phyloP scores from a whole-genome alignment of 2,888 invertebrate genomes.

The Cantharis flavilabris region DNA sequence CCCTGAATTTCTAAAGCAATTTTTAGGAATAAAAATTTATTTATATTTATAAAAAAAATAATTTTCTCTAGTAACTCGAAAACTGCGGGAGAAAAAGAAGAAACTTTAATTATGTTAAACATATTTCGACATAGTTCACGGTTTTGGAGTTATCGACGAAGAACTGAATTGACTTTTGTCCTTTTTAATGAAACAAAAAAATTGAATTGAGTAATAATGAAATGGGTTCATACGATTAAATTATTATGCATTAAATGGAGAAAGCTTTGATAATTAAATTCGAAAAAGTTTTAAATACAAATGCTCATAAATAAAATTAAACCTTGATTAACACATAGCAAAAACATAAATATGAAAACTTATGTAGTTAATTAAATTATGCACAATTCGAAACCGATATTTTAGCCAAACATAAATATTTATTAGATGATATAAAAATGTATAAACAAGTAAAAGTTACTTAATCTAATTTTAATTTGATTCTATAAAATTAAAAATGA shows the following conservation, averaged over 20 bases:
- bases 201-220: neutral
- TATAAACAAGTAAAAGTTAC: neutral
- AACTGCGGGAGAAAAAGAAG: no score
- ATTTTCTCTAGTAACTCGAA: no score
- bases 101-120: no score
- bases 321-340: neutral
- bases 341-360: neutral
- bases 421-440: neutral
- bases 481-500: neutral
- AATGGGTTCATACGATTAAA: neutral
- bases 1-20: no score
- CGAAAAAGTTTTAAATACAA: neutral
- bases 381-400: neutral
- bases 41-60: no score
- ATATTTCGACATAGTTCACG: no score
- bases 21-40: no score
- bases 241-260: slow-evolving; percentile 11
- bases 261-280: slow-evolving; percentile 5
- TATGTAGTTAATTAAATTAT: neutral
- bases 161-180: no score
- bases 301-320: slow-evolving; percentile 1
- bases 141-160: no score
- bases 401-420: neutral
- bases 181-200: neutral
- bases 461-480: neutral